Evolutionary conservation across 2,888 invertebrate species (phyloP).

Genomic region (Pyrrhia umbra): DNA sequence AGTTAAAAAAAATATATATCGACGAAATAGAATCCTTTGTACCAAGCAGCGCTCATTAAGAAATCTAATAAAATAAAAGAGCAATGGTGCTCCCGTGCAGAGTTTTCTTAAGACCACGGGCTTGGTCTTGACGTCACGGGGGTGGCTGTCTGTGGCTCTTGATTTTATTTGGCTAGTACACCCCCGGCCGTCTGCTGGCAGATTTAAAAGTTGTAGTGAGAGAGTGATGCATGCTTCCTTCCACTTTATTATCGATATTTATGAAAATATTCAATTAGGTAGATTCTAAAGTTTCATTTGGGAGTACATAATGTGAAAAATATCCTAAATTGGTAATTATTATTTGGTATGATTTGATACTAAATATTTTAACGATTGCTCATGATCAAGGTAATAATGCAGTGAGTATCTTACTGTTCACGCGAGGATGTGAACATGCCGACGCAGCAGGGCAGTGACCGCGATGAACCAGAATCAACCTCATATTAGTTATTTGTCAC

Average conservation of each 20-base stretch:
- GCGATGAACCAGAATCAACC: too few relatives aligned
- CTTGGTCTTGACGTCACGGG: conserved; percentile 22
- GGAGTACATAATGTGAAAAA: too few relatives aligned
- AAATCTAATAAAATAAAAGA: conserved; percentile 45
- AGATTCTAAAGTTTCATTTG: too few relatives aligned
- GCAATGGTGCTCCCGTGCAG: not conserved
- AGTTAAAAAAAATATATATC: conserved; percentile 1
- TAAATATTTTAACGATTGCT: too few relatives aligned
- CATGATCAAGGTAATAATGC: too few relatives aligned
- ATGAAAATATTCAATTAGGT: not conserved
- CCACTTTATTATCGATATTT: too few relatives aligned
- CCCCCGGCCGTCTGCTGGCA: conserved; percentile 37
- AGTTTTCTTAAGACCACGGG: conserved; percentile 26
- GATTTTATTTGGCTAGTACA: conserved; percentile 55
- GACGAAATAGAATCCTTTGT: conserved; percentile 7
- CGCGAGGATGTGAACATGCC: too few relatives aligned
- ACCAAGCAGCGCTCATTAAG: conserved; percentile 31
- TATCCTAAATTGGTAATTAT: too few relatives aligned
- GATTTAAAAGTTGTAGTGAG: conserved; percentile 38
- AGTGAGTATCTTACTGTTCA: too few relatives aligned
- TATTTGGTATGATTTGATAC: too few relatives aligned
- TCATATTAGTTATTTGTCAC: too few relatives aligned
- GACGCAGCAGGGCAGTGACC: too few relatives aligned
- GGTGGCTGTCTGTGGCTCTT: conserved; percentile 42
- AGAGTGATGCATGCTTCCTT: not conserved